Evolutionary conservation across 2,113 vertebrate species (phyloP).

Genomic region (Columba janthina): DNA sequence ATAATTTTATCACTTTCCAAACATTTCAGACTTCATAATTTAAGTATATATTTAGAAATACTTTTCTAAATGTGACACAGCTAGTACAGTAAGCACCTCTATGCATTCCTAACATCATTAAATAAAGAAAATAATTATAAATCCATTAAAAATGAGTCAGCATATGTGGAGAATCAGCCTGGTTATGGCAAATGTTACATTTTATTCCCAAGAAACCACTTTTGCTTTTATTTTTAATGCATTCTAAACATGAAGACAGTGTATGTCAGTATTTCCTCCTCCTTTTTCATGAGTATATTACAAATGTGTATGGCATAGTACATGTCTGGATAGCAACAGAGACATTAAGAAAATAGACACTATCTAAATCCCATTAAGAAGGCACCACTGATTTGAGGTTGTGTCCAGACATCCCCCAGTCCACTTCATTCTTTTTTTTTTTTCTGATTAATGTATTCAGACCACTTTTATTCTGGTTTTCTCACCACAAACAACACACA

Average conservation of each 20-base stretch:
- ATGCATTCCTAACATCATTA: neutral
- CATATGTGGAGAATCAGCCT: constrained; percentile 17
- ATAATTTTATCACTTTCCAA: neutral
- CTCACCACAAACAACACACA: constrained; percentile 95
- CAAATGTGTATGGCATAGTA: constrained; percentile 68
- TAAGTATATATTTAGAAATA: constrained; percentile 9
- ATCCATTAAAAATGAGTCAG: neutral
- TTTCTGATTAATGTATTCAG: constrained; percentile 12
- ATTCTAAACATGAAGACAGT: constrained; percentile 53
- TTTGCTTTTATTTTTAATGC: neutral
- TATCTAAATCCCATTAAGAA: constrained; percentile 77
- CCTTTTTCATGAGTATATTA: constrained; percentile 61
- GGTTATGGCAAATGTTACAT: neutral
- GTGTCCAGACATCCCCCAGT: constrained; percentile 66
- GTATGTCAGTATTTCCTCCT: constrained; percentile 27
- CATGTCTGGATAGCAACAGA: constrained; percentile 62
- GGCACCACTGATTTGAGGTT: constrained; percentile 82
- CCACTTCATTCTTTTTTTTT: constrained; percentile 28
- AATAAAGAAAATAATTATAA: constrained; percentile 21
- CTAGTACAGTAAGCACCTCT: neutral
- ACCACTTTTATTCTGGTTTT: constrained; percentile 80
- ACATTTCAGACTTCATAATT: constrained; percentile 6
- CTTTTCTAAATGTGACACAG: constrained; percentile 10
- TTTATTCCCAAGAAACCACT: neutral
- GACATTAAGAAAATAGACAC: constrained; percentile 80